These are phyloP conservation scores for Anguilla japonica DNA, from an alignment of 2,113 vertebrate species.

Conservation along the genomic window DNA sequence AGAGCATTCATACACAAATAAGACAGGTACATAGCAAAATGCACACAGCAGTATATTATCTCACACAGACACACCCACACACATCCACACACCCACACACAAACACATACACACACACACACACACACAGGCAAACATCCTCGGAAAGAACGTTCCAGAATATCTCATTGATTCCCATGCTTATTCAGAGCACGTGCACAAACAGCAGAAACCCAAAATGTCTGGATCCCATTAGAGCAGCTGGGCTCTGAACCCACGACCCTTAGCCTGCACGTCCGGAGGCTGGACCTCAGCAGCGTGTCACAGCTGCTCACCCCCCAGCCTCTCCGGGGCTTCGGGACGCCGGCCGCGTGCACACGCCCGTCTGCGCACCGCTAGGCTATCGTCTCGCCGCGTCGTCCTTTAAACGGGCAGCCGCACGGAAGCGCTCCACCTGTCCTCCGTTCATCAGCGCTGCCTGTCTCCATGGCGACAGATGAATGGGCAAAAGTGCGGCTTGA, in stretches of 20 bases:
- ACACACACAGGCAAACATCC: not conserved
- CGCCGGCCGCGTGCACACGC: not conserved
- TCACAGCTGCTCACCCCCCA: slow-evolving; percentile 20
- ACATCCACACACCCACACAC: slow-evolving; percentile 7
- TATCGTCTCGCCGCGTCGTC: not conserved
- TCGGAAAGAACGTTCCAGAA: not conserved
- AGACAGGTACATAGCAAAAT: not conserved
- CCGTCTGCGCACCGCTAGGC: not conserved
- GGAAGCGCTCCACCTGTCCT: too few relatives aligned
- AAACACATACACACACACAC: slow-evolving; percentile 7
- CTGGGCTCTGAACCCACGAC: not conserved
- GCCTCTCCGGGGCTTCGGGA: not conserved
- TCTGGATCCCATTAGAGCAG: not conserved
- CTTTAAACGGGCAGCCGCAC: not conserved
- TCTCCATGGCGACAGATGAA: not conserved
- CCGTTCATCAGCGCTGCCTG: not conserved
- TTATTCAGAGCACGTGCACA: not conserved
- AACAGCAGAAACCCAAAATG: not conserved
- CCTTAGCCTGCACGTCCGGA: not conserved
- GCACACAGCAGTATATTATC: not conserved
- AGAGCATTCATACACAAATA: not conserved
- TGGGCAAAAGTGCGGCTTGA: not conserved
- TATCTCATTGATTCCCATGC: not conserved
- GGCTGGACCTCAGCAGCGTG: slow-evolving; percentile 14
- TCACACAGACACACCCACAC: not conserved